These are phyloP conservation scores for Luperina testacea DNA, from an alignment of 2,888 invertebrate species.

Conservation along the genomic window DNA sequence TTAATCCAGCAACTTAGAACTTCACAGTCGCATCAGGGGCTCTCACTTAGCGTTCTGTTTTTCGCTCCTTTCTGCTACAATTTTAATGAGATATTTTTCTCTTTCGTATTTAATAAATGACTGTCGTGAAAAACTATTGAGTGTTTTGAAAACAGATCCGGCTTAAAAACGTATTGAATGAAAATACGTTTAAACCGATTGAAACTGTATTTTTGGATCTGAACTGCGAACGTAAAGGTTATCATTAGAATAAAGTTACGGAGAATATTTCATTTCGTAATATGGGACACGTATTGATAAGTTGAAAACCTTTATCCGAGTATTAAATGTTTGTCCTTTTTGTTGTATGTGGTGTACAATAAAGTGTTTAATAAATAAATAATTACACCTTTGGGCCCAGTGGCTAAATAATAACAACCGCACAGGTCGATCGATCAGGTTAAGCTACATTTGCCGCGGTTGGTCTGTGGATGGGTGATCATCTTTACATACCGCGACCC, in stretches of 20 bases:
- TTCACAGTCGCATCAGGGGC: slow-evolving; percentile 47
- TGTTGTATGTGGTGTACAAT: neutral
- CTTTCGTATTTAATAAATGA: slow-evolving; percentile 63
- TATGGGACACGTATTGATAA: neutral
- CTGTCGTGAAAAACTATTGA: slow-evolving; percentile 59
- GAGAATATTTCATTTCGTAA: slow-evolving; percentile 6
- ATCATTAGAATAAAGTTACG: neutral
- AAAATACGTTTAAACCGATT: neutral
- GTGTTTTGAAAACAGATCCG: slow-evolving; percentile 33
- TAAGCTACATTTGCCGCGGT: too few species aligned
- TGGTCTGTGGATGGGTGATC: too few species aligned
- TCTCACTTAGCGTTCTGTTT: slow-evolving; percentile 63
- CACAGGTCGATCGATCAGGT: too few species aligned
- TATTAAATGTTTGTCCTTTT: neutral
- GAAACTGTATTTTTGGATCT: neutral
- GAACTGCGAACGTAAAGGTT: neutral
- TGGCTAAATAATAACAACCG: too few species aligned
- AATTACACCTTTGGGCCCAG: neutral
- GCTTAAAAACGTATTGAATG: slow-evolving; percentile 20
- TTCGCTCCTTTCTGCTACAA: slow-evolving; percentile 49
- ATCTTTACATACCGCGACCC: too few species aligned
- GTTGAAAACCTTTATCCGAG: neutral
- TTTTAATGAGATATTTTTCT: slow-evolving; percentile 71
- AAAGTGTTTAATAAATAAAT: neutral
- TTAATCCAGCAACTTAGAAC: slow-evolving; percentile 48